Percentiles rank a stretch among this genome's conserved stretches.
Conservation (phyloP, 2,888 invertebrate species). For the Cheilosia variabilis region DNA sequence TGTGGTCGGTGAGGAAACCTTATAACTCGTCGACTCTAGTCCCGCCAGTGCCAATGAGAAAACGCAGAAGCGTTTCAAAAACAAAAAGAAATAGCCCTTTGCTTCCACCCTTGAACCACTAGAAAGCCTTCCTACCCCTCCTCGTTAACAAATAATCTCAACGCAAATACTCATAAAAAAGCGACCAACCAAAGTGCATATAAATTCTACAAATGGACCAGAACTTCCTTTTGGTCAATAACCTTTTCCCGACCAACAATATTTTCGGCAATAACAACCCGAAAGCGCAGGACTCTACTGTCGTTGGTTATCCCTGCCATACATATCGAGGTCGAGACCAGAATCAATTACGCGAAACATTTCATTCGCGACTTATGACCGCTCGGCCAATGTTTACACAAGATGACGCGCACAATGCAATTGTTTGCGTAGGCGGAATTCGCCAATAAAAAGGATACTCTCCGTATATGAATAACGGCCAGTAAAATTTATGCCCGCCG, state of each 20-base stretch:
- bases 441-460: constrained; percentile 35
- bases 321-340: constrained; percentile 2
- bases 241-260: constrained; percentile 7
- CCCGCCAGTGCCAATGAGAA: no score
- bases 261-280: background rate
- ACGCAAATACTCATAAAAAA: background rate
- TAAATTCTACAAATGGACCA: background rate
- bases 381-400: constrained; percentile 57
- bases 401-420: constrained; percentile 33
- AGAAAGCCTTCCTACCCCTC: no score
- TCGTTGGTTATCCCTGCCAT: background rate
- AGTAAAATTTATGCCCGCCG: constrained; percentile 63
- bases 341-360: constrained; percentile 56
- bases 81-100: no score
- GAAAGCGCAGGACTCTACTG: background rate
- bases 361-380: constrained; percentile 67
- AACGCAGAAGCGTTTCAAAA: no score
- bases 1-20: no score
- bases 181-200: background rate
- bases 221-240: constrained; percentile 19
- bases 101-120: no score
- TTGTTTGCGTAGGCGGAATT: constrained; percentile 20
- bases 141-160: constrained; percentile 10
- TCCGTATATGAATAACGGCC: constrained; percentile 63
- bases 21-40: no score